Conservation (phyloP, 2,113 vertebrate genomes). For the Holacanthus passer region DNA sequence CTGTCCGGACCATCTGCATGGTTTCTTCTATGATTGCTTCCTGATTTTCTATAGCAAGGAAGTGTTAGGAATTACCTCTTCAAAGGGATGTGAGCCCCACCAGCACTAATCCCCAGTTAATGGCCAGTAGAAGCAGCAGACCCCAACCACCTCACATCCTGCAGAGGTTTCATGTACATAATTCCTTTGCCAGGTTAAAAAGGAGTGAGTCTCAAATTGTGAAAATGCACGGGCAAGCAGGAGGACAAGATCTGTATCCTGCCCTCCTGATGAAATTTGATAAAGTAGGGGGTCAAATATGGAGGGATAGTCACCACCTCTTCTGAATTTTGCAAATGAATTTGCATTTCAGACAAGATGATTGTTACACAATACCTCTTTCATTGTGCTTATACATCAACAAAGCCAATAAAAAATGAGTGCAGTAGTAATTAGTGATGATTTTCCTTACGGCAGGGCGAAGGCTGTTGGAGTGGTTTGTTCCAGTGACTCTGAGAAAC, state of each 20-base stretch:
- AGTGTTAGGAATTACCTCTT: slow-evolving; percentile 78
- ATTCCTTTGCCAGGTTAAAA: slow-evolving; percentile 57
- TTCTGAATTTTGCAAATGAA: background rate
- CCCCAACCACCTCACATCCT: slow-evolving; percentile 73
- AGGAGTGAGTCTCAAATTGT: slow-evolving; percentile 26
- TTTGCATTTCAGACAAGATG: background rate
- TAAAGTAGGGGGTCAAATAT: background rate
- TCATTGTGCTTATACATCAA: background rate
- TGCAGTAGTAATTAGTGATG: slow-evolving; percentile 34
- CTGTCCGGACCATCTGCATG: slow-evolving; percentile 66
- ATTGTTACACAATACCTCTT: slow-evolving; percentile 16
- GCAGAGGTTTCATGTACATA: slow-evolving; percentile 68
- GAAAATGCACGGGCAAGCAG: slow-evolving; percentile 8
- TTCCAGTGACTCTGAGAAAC: slow-evolving; percentile 54
- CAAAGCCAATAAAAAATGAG: background rate
- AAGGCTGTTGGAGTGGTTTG: slow-evolving; percentile 33
- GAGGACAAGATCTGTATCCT: background rate
- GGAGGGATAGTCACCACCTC: background rate
- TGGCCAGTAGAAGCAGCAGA: slow-evolving; percentile 77
- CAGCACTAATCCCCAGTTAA: slow-evolving; percentile 84
- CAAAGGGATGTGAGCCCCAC: slow-evolving; percentile 77
- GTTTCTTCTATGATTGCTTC: slow-evolving; percentile 75
- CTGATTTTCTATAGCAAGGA: slow-evolving; percentile 78
- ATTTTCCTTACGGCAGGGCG: slow-evolving; percentile 19
- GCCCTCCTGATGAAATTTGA: background rate